Evolutionary conservation across 2,797 vertebrate species (phyloP).

Genomic region (Rhinatrema bivittatum): DNA sequence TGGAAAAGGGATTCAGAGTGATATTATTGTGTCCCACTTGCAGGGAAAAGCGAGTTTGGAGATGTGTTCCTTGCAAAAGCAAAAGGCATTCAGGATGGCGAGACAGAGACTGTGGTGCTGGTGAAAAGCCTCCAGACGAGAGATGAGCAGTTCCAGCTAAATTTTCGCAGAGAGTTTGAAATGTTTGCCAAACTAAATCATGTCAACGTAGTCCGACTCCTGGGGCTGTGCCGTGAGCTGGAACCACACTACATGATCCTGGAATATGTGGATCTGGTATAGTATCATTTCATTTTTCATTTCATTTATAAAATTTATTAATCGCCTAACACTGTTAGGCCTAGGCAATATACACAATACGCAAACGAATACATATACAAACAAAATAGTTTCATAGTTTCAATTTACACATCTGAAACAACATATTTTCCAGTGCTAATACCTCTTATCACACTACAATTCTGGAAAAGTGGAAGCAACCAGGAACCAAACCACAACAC

Average conservation of each 20-base stretch:
- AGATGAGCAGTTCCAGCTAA: constrained; percentile 82
- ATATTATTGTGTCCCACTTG: background rate
- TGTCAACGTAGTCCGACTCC: constrained; percentile 74
- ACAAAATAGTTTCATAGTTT: too few species aligned
- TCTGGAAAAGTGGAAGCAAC: too few species aligned
- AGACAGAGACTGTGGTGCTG: constrained; percentile 79
- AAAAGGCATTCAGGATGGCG: constrained; percentile 67
- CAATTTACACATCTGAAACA: background rate
- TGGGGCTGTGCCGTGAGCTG: constrained; percentile 81
- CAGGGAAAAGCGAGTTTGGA: constrained; percentile 92
- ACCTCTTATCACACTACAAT: too few species aligned
- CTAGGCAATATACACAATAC: too few species aligned
- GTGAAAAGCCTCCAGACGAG: constrained; percentile 88
- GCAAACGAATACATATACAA: too few species aligned
- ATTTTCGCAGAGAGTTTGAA: constrained; percentile 86
- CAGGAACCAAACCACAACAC: too few species aligned
- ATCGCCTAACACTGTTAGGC: too few species aligned
- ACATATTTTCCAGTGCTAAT: too few species aligned
- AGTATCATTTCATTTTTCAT: too few species aligned
- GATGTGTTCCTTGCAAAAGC: constrained; percentile 94
- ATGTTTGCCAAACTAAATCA: constrained; percentile 94
- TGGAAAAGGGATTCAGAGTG: too few species aligned
- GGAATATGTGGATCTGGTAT: constrained; percentile 94
- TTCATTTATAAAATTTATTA: too few species aligned
- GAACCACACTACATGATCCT: constrained; percentile 92